A percentile compares a stretch with the other conserved stretches of the same genome.
phyloP scores from a whole-genome alignment of 1,140 invertebrate genomes.

The Bactericera cockerelli region DNA sequence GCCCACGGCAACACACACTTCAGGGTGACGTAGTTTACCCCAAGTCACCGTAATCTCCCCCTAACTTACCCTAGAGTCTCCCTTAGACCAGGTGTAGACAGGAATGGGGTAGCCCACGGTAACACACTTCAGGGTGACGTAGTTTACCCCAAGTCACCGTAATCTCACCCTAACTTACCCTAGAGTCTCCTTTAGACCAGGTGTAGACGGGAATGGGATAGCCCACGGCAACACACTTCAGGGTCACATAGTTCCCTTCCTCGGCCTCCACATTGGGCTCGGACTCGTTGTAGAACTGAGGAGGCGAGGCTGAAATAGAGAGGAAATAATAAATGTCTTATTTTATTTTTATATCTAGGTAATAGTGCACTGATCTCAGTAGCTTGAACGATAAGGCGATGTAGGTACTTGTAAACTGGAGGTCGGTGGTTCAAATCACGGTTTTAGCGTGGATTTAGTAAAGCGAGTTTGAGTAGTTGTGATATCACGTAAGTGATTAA shows the following conservation, averaged over 20 bases:
- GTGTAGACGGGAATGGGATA: conserved; percentile 54
- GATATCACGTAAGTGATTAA: no score
- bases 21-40: no score
- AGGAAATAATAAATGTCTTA: conserved; percentile 2
- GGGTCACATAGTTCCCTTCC: conserved; percentile 51
- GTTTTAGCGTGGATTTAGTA: no score
- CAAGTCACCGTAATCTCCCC: no score
- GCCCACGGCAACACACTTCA: conserved; percentile 56
- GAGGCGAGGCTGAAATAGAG: conserved; percentile 28
- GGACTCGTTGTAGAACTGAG: conserved; percentile 28
- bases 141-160: conserved; percentile 57
- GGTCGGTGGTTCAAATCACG: no score
- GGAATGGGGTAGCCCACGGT: conserved; percentile 59
- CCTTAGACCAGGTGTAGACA: conserved; percentile 55
- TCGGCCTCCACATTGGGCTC: conserved; percentile 43
- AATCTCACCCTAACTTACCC: no score
- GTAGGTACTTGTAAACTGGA: no score
- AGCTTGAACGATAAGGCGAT: no score
- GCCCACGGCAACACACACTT: conserved; percentile 55
- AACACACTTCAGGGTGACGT: conserved; percentile 51
- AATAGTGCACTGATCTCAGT: no score
- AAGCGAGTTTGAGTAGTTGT: no score
- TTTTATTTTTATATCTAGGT: conserved; percentile 2
- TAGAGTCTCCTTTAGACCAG: conserved; percentile 52
- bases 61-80: conserved; percentile 46